Conservation (phyloP, 2,113 vertebrate genomes). For the Aythya baeri region DNA sequence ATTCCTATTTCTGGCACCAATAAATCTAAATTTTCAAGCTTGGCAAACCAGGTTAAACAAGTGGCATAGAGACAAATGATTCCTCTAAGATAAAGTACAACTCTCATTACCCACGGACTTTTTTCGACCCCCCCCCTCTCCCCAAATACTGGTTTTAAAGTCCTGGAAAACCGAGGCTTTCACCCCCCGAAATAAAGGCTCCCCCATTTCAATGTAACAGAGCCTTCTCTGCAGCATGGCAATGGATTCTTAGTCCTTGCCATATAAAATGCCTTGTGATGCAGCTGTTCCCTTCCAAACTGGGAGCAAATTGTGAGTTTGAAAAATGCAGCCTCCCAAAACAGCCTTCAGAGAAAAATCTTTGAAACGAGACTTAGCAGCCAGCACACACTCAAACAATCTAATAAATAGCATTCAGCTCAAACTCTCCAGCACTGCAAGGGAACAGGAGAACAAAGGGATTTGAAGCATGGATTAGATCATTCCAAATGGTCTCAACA, state of each 20-base stretch:
- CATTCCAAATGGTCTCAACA: slow-evolving; percentile 54
- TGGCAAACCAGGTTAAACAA: slow-evolving; percentile 71
- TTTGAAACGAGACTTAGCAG: slow-evolving; percentile 41
- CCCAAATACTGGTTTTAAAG: neutral
- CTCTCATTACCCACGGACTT: slow-evolving; percentile 56
- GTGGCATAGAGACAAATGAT: slow-evolving; percentile 79
- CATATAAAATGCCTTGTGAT: neutral
- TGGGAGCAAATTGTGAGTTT: neutral
- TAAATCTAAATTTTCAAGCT: slow-evolving; percentile 83
- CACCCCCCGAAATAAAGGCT: neutral
- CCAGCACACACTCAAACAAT: slow-evolving; percentile 28
- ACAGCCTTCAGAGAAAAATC: neutral
- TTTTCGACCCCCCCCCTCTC: neutral
- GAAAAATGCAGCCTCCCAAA: neutral
- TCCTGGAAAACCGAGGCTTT: neutral
- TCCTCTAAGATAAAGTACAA: slow-evolving; percentile 61
- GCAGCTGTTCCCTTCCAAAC: neutral
- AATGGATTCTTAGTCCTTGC: neutral
- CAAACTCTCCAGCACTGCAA: slow-evolving; percentile 27
- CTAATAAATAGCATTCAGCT: slow-evolving; percentile 56
- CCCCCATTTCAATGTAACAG: neutral
- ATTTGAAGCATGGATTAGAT: slow-evolving; percentile 56
- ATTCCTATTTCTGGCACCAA: slow-evolving; percentile 71
- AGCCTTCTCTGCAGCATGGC: neutral
- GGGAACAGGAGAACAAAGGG: slow-evolving; percentile 63